Conservation (phyloP, 2,797 vertebrate species). For the Clamator glandarius region DNA sequence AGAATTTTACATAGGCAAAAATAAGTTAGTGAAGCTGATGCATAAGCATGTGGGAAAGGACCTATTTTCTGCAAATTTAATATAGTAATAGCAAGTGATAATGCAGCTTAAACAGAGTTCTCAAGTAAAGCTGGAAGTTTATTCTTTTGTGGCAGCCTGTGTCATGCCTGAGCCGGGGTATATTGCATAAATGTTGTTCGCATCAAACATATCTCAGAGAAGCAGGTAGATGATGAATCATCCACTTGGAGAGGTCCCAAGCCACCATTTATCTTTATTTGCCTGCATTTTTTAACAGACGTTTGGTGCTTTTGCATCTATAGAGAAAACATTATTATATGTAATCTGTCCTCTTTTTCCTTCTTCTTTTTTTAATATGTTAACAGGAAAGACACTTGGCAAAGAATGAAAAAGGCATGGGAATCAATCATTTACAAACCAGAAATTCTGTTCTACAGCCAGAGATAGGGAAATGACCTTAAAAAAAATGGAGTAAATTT, state of each 20-base stretch:
- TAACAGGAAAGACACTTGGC: background rate
- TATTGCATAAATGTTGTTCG: background rate
- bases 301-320: background rate
- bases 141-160: background rate
- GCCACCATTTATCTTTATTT: conserved; percentile 27
- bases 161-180: background rate
- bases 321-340: background rate
- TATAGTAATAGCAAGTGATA: background rate
- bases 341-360: background rate
- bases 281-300: background rate
- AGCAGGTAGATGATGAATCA: conserved; percentile 12
- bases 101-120: background rate
- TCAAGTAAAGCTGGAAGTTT: background rate
- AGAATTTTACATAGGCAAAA: background rate
- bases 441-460: background rate
- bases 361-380: background rate
- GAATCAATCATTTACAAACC: background rate
- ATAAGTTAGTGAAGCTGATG: background rate
- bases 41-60: background rate
- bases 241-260: background rate
- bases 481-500: background rate
- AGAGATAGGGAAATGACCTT: background rate
- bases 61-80: background rate
- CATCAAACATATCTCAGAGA: conserved; percentile 7
- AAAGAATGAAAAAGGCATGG: background rate